Evolutionary conservation across 2,113 vertebrate genomes (phyloP).

Genomic region (Colaptes auratus): DNA sequence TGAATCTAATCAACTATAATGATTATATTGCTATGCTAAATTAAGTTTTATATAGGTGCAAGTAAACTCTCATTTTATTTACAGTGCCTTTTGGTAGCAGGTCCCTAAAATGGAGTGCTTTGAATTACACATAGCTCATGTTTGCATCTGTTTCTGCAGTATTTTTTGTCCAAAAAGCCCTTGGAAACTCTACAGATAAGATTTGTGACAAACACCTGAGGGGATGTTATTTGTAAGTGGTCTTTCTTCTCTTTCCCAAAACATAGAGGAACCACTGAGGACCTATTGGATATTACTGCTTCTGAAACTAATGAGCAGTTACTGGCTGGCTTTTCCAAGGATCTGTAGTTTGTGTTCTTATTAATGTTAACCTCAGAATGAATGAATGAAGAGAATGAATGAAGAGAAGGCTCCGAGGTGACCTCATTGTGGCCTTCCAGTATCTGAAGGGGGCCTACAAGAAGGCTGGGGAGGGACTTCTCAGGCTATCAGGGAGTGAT

Average conservation of each 20-base stretch:
- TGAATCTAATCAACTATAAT: not conserved
- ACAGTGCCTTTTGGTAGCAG: not conserved
- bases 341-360: not conserved
- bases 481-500: too few relatives aligned
- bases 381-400: too few relatives aligned
- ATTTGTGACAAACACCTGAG: not conserved
- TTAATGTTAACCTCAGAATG: not conserved
- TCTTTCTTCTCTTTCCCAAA: not conserved
- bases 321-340: not conserved
- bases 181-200: not conserved
- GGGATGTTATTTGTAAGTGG: not conserved
- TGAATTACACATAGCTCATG: not conserved
- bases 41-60: not conserved
- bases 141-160: not conserved
- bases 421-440: too few relatives aligned
- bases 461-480: too few relatives aligned
- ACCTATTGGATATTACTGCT: not conserved
- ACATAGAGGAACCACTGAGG: not conserved
- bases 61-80: not conserved
- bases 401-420: too few relatives aligned
- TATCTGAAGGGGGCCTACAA: too few relatives aligned
- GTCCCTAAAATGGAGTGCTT: not conserved
- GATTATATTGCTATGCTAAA: not conserved
- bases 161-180: conserved; percentile 5
- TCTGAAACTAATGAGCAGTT: not conserved